These are phyloP conservation scores for Drosophila pandora DNA, from an alignment of 1,140 invertebrate species.

Conservation along the genomic window DNA sequence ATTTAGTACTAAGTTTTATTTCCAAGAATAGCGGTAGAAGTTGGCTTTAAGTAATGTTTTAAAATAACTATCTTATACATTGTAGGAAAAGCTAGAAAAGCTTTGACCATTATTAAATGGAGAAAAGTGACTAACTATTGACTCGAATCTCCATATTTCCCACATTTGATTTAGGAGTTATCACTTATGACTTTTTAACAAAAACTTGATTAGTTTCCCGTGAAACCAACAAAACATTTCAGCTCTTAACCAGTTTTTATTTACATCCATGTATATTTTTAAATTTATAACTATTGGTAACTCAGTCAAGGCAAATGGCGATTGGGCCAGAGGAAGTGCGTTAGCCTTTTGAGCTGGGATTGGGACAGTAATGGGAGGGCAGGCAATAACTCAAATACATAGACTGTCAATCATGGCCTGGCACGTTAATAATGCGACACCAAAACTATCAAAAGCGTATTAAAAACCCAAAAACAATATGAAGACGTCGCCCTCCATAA, in stretches of 20 bases:
- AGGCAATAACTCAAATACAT: constrained; percentile 14
- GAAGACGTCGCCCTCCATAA: constrained; percentile 25
- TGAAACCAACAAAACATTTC: neutral
- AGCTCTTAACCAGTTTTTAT: neutral
- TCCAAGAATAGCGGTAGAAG: neutral
- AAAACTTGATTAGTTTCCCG: constrained; percentile 1
- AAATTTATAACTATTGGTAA: constrained; percentile 1
- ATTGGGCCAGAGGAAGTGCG: constrained; percentile 23
- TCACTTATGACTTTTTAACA: neutral
- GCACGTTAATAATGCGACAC: constrained; percentile 49
- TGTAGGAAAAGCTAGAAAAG: too few relatives aligned
- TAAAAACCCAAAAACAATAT: constrained; percentile 43
- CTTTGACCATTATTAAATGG: neutral
- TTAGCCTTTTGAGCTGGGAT: constrained; percentile 13
- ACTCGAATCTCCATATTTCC: too few relatives aligned
- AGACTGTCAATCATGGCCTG: constrained; percentile 43
- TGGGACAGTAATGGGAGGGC: neutral
- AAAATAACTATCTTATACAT: neutral
- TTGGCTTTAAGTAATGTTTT: neutral
- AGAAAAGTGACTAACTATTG: neutral
- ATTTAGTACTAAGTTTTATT: neutral
- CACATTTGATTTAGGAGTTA: neutral
- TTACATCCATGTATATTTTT: neutral
- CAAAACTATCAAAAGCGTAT: constrained; percentile 55
- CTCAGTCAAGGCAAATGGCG: constrained; percentile 11